Percentiles rank a stretch among this genome's conserved stretches.
These are phyloP conservation scores for Cheilosia pagana DNA, from an alignment of 2,888 invertebrate genomes.

Conservation along the genomic window DNA sequence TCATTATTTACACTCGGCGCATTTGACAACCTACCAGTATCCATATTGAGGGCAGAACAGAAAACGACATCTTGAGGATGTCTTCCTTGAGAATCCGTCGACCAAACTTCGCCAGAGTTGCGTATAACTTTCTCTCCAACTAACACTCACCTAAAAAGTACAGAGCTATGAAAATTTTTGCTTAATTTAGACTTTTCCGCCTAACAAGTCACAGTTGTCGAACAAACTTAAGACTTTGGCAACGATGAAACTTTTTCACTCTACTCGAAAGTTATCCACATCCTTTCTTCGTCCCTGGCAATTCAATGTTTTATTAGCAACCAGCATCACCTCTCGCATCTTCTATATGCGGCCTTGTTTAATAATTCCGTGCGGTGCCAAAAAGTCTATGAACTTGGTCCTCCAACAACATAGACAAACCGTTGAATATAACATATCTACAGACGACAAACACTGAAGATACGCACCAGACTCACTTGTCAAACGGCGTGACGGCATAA, in stretches of 20 bases:
- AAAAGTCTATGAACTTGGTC: constrained; percentile 59
- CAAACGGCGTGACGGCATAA: constrained; percentile 9
- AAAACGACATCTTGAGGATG: constrained; percentile 25
- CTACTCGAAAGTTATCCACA: constrained; percentile 68
- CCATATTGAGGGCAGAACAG: constrained; percentile 19
- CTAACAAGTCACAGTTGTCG: constrained; percentile 66
- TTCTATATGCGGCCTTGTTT: constrained; percentile 26
- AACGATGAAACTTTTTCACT: constrained; percentile 70
- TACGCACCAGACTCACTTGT: constrained; percentile 10
- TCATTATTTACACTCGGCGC: constrained; percentile 35
- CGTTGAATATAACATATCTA: constrained; percentile 35
- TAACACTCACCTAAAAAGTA: constrained; percentile 40
- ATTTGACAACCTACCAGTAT: constrained; percentile 18
- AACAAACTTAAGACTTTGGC: constrained; percentile 67
- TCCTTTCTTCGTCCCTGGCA: constrained; percentile 8
- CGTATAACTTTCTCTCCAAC: constrained; percentile 61
- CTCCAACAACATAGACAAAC: constrained; percentile 1
- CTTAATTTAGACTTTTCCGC: constrained; percentile 67
- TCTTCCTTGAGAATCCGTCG: constrained; percentile 32
- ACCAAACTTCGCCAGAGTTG: constrained; percentile 46
- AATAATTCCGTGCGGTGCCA: constrained; percentile 46
- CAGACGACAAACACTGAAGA: background rate
- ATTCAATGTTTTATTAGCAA: constrained; percentile 53
- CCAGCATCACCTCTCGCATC: constrained; percentile 45
- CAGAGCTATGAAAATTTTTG: constrained; percentile 39